These are phyloP conservation scores for Pararge aegeria DNA, from an alignment of 1,140 invertebrate species.

Conservation along the genomic window DNA sequence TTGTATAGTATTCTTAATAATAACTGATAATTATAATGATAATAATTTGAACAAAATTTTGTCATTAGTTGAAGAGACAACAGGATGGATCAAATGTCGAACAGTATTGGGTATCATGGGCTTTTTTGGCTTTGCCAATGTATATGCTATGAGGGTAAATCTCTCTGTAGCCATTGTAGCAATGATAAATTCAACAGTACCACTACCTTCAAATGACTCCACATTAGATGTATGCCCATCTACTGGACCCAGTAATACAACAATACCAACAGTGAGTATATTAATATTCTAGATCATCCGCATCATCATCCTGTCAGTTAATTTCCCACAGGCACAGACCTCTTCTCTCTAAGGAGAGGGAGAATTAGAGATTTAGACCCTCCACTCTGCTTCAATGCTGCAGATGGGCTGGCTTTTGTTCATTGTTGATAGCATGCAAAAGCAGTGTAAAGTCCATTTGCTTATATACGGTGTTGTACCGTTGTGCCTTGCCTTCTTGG, in stretches of 20 bases:
- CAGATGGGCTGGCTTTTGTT: no score
- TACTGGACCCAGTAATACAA: conserved; percentile 76
- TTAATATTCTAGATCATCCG: no score
- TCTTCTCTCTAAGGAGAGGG: no score
- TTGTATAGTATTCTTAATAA: no score
- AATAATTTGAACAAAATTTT: neutral
- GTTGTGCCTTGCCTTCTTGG: no score
- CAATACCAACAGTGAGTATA: conserved; percentile 79
- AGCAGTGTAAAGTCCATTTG: no score
- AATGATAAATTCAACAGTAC: conserved; percentile 91
- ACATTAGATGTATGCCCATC: conserved; percentile 83
- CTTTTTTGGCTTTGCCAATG: conserved; percentile 89
- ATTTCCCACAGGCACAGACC: no score
- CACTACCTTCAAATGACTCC: conserved; percentile 79
- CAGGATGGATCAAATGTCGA: conserved; percentile 85
- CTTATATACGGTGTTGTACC: no score
- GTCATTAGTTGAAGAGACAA: conserved; percentile 77
- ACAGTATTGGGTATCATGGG: conserved; percentile 89
- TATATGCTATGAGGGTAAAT: conserved; percentile 96
- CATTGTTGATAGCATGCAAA: no score
- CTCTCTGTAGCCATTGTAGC: conserved; percentile 96
- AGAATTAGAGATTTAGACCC: no score
- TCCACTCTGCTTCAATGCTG: no score
- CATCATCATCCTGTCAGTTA: no score
- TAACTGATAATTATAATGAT: neutral